Conservation (phyloP, 2,888 invertebrate species). For the Calameuta idolon region DNA sequence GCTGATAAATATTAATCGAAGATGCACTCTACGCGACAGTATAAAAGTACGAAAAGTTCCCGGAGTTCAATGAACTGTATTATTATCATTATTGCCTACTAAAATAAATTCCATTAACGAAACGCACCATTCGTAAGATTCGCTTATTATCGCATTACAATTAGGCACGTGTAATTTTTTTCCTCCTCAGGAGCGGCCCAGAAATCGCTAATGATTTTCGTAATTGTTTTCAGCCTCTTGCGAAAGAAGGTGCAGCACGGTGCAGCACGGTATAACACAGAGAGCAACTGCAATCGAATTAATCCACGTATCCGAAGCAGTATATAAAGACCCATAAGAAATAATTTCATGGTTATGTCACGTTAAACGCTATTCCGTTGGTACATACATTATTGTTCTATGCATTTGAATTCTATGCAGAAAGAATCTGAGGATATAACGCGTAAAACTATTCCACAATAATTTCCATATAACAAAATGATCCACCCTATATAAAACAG, state of each 20-base stretch:
- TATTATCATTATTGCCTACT: not conserved
- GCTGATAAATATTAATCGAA: not conserved
- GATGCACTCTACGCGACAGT: not conserved
- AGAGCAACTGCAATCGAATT: not conserved
- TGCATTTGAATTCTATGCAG: too few species aligned
- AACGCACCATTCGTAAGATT: not conserved
- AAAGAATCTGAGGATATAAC: not conserved
- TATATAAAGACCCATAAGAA: not conserved
- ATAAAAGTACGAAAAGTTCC: not conserved
- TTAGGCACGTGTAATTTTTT: not conserved
- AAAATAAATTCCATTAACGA: not conserved
- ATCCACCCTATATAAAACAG: not conserved
- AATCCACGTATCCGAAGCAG: not conserved
- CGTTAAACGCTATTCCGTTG: not conserved
- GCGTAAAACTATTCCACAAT: not conserved
- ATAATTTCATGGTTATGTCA: not conserved
- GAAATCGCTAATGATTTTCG: constrained; percentile 23
- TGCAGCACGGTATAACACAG: not conserved
- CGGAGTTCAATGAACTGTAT: not conserved
- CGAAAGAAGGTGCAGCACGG: not conserved
- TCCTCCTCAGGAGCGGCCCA: not conserved
- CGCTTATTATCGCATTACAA: not conserved
- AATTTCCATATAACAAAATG: not conserved
- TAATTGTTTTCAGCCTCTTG: constrained; percentile 11
- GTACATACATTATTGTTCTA: too few species aligned